Base-by-base conservation (phyloP, 1,140 invertebrate genomes). In the Babylonia areolata region DNA sequence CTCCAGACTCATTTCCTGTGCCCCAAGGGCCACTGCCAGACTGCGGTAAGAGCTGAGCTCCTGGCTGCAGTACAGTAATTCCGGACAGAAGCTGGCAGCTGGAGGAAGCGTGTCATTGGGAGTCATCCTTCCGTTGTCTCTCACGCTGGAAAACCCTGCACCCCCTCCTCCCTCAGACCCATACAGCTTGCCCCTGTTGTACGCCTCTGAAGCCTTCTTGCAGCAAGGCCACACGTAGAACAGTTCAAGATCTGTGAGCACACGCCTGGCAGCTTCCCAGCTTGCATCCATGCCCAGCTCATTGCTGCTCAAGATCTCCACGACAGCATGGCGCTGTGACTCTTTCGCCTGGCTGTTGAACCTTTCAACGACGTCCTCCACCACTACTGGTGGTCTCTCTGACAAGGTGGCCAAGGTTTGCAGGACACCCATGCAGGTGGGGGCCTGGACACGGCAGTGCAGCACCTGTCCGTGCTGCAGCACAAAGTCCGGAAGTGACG, bases 31-130 rank as follows among this genome's bases (percentile, higher is more conserved):
- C 12, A 12, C 6, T n/a, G 78, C 78, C 28, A 80, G n/a, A 17
- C 33, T 40, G n/a, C 23, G 46, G 78, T 80, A 42, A 5, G 78
- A 17, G 15, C 5, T 51, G 40, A n/a, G 31, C 39, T 33, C 28
- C 58, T 64, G 58, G 5, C 15, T 31, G n/a, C 78, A 80, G 78
- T 54, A 33, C 31, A 80, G 78, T 42, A 80, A 31, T 54, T 58
- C 15, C 20, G 78, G 78, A 28, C 39, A 51, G 17, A 35, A 80
- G 23, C n/a, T 54, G 78, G 54, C 42, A 28, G 40, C 6, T 3
- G 78, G 78, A 2, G 78, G 78, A 11, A 80, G 78, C 9, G 11
- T 37, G 40, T 42, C 23, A 46, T 33, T 37, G 40, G 78, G 78
- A 33, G 78, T 80, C 78, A 80, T 80, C 1, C 33, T 42, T 33